phyloP scores from a whole-genome alignment of 2,113 vertebrate genomes.

The Engraulis encrasicolus region DNA sequence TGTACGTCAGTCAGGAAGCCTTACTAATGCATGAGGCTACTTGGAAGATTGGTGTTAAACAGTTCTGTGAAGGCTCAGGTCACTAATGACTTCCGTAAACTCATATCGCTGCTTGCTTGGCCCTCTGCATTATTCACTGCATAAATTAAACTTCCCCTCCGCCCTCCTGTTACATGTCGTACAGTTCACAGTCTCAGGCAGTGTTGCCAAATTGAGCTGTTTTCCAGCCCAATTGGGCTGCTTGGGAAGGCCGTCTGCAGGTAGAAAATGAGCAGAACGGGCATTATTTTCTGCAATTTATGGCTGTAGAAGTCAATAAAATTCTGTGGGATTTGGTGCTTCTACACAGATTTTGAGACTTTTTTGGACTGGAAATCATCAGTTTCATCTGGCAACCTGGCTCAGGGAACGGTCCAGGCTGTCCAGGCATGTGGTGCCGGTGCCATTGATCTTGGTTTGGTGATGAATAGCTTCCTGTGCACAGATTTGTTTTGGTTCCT shows the following conservation, averaged over 20 bases:
- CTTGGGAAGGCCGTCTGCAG: too few relatives aligned
- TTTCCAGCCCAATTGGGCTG: too few relatives aligned
- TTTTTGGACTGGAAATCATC: too few relatives aligned
- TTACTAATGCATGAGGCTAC: background rate
- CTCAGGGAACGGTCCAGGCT: background rate
- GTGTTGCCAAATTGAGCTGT: too few relatives aligned
- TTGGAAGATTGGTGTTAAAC: background rate
- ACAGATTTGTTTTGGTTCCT: background rate
- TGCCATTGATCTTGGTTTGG: background rate
- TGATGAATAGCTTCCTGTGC: background rate
- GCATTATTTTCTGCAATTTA: too few relatives aligned
- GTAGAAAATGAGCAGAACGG: too few relatives aligned
- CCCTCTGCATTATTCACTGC: slow-evolving; percentile 3
- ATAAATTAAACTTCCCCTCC: background rate
- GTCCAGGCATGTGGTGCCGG: background rate
- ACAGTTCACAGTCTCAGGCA: background rate
- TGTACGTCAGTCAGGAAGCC: background rate
- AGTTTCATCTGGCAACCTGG: too few relatives aligned
- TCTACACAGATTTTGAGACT: too few relatives aligned
- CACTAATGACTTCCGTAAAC: background rate
- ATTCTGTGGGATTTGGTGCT: too few relatives aligned
- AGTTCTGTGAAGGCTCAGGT: background rate
- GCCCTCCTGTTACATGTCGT: too few relatives aligned
- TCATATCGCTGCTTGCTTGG: background rate
- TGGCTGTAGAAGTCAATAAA: too few relatives aligned